Evolutionary conservation across 2,797 vertebrate genomes (phyloP), one percentile per base, ranked within the genome.

Genomic region (Spea hammondii): DNA sequence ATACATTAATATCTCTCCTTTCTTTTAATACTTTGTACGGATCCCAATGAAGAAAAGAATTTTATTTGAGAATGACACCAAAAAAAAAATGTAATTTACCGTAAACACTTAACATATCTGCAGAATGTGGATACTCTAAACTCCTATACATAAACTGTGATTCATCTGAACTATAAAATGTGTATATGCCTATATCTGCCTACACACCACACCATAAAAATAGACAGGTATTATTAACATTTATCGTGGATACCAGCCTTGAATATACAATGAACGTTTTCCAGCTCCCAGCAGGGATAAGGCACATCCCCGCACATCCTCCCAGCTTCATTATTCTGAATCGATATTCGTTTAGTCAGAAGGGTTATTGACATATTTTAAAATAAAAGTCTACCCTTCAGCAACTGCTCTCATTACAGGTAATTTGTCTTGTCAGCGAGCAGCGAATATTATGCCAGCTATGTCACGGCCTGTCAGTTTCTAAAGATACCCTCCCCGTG

Each of bases 331-430:
- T 97, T 97, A 96, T 95, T 92, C 93, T 92, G 92, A 96, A 96
- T 98, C 96, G 96, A 98, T 98, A 97, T 95, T 95, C 90, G 88
- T 96, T 98, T 97, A 96, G 94, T 97, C 95, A 93, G 92, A 92
- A 90, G 91, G 93, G 92, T 93, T 96, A 98, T 97, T 95, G 95
- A 97, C 94, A 96, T 93, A 92, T 94, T 96, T 95, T 94, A 95
- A 94, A 96, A 97, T 95, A 95, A 96, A 96, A 96, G 89, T 92
- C 92, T 92, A 91, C 92, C 91, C 90, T 93, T 92, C 92, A 91
- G 92, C 92, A 93, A 93, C 90, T 92, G 90, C 89, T 87, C 89
- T 93, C 92, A 96, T 95, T 95, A 96, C 87, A 94, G 94, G 94
- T 95, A 93, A 95, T 99, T 95, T 95, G 93, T 98, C 95, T 95